A percentile compares a stretch with the other conserved stretches of the same genome.
Evolutionary conservation across 2,888 invertebrate genomes (phyloP).

Genomic region (Lithodes maja): DNA sequence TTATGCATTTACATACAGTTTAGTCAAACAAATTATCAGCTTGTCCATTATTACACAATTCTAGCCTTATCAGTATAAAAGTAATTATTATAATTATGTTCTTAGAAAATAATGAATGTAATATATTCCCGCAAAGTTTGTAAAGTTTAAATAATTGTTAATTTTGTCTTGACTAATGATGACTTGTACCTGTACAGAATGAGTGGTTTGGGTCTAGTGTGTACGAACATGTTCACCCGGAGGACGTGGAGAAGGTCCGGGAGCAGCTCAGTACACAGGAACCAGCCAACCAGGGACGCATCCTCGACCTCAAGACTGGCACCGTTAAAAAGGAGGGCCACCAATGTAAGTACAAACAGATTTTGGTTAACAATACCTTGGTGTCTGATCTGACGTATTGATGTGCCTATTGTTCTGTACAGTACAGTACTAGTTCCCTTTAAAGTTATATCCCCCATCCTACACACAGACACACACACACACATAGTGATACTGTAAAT

Average conservation of each 20-base stretch:
- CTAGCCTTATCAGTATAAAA: not conserved
- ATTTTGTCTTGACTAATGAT: not conserved
- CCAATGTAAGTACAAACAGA: slow-evolving; percentile 83
- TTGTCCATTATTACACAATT: too few relatives aligned
- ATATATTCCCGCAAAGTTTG: not conserved
- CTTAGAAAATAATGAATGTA: not conserved
- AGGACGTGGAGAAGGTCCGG: slow-evolving; percentile 90
- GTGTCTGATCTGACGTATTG: too few relatives aligned
- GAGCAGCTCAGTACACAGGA: slow-evolving; percentile 98
- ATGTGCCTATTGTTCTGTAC: too few relatives aligned
- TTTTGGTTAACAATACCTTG: too few relatives aligned
- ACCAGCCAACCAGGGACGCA: slow-evolving; percentile 95
- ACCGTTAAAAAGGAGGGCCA: slow-evolving; percentile 99
- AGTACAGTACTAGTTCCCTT: too few relatives aligned
- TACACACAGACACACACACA: too few relatives aligned
- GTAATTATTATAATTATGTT: not conserved
- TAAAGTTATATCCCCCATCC: too few relatives aligned
- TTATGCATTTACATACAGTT: too few relatives aligned
- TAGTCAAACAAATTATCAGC: too few relatives aligned
- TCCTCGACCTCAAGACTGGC: slow-evolving; percentile 97
- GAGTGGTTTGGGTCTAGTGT: slow-evolving; percentile 98
- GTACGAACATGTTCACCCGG: slow-evolving; percentile 97
- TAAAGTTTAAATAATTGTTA: not conserved
- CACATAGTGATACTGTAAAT: too few relatives aligned
- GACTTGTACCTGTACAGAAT: slow-evolving; percentile 77